Evolutionary conservation across 2,888 invertebrate species (phyloP), one percentile per base, ranked within the genome.

Genomic region (Cataglyphis cursor): DNA sequence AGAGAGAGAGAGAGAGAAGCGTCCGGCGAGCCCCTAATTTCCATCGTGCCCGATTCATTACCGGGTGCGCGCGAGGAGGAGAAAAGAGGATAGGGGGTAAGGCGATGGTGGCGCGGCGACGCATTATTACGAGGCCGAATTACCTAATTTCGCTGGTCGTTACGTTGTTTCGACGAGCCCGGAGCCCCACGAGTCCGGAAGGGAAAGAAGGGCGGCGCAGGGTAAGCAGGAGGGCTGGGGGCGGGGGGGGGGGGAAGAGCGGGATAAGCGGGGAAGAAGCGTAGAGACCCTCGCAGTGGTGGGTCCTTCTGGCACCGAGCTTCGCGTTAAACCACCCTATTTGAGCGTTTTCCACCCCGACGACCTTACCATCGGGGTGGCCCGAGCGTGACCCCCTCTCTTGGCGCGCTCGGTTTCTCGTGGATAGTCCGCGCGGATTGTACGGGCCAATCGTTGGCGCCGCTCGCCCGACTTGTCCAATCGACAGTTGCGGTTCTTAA

Each of bases 281-380:
- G 87, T 86, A 86, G 85, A 88, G 87, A 76, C 89, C 89, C 84
- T 87, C 88, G 88, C 91, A 89, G 89, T 89, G 90, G 92, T 93
- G 93, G 93, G 93, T 94, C 94, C 94, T 94, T 94, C 94, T 93
- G 93, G 92, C 93, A 93, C 92, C 93, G 93, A 94, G 94, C 93
- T 93, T 94, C 94, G 93, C 94, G 94, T 94, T 94, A 94, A 95
- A 94, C 95, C 95, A 94, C 94, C 94, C 94, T 94, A 94, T 94
- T 94, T 94, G 94, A 94, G 93, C 95, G 94, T 94, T 95, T 94
- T 94, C 95, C 94, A 94, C 93, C 94, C 94, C 93, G 93, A 92
- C 94, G 94, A 94, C 94, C 94, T 94, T 94, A 93, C 92, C 92
- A 88, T 92, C 85, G 82, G 87, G 84, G 76, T 87, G 84, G 82